These are phyloP conservation scores for Riparia riparia DNA, from an alignment of 2,113 vertebrate species.

Conservation along the genomic window DNA sequence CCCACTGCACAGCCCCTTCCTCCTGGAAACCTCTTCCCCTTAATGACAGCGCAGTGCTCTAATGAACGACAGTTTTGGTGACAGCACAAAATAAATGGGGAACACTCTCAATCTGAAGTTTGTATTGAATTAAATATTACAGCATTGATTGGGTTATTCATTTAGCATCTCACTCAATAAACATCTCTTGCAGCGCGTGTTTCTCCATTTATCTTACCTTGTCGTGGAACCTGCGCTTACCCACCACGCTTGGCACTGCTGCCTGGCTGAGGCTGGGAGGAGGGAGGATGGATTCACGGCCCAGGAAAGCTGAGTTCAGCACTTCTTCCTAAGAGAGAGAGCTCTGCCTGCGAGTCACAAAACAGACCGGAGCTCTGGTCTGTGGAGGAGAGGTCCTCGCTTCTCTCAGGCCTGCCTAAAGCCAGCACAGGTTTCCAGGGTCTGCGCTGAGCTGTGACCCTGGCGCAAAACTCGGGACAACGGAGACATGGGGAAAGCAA, in stretches of 20 bases:
- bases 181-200: slow-evolving; percentile 48
- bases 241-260: neutral
- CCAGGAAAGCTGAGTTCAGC: slow-evolving; percentile 5
- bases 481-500: fast-evolving
- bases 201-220: slow-evolving; percentile 70
- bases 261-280: neutral
- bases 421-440: neutral
- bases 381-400: fast-evolving
- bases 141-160: slow-evolving; percentile 74
- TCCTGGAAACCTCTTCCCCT: neutral
- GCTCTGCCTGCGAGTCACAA: neutral
- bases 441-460: neutral
- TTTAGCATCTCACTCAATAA: slow-evolving; percentile 75
- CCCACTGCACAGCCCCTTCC: neutral
- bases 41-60: slow-evolving; percentile 11
- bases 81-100: slow-evolving; percentile 64
- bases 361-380: neutral
- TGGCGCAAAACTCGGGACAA: neutral
- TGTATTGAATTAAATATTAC: slow-evolving; percentile 75
- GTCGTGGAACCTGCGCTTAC: neutral
- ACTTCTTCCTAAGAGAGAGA: neutral
- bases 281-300: neutral
- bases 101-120: slow-evolving; percentile 60
- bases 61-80: slow-evolving; percentile 39
- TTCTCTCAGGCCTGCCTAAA: neutral